phyloP scores from a whole-genome alignment of 1,140 invertebrate genomes.

The Zaprionus africanus region DNA sequence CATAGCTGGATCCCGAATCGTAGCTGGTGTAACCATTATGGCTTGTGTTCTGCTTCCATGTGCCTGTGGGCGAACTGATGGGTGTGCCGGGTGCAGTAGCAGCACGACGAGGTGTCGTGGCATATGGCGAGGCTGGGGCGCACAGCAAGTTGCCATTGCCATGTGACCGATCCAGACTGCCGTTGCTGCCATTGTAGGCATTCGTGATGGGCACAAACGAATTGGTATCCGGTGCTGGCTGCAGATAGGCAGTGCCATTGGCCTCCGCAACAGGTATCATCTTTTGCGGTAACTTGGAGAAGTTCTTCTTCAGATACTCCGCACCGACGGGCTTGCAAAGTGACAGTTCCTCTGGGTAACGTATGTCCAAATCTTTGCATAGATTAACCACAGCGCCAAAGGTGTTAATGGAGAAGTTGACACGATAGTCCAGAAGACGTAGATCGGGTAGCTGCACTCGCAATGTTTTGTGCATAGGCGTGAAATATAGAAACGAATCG shows the following conservation, averaged over 20 bases:
- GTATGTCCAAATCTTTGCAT: slow-evolving; percentile 97
- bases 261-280: slow-evolving; percentile 86
- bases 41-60: slow-evolving; percentile 68
- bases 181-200: slow-evolving; percentile 88
- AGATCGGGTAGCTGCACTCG: slow-evolving; percentile 97
- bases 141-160: slow-evolving; percentile 85
- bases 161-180: slow-evolving; percentile 88
- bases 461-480: slow-evolving; percentile 98
- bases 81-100: slow-evolving; percentile 88
- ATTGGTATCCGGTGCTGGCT: slow-evolving; percentile 91
- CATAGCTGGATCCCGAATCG: slow-evolving; percentile 85
- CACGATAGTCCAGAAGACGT: slow-evolving; percentile 95
- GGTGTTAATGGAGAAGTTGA: slow-evolving; percentile 98
- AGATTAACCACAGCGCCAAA: slow-evolving; percentile 97
- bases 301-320: slow-evolving; percentile 95
- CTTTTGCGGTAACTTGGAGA: slow-evolving; percentile 89
- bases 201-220: slow-evolving; percentile 91
- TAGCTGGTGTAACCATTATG: slow-evolving; percentile 73
- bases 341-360: slow-evolving; percentile 98
- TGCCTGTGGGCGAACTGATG: slow-evolving; percentile 88
- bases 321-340: slow-evolving; percentile 95
- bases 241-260: slow-evolving; percentile 70
- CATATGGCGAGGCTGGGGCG: slow-evolving; percentile 65
- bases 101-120: slow-evolving; percentile 87
- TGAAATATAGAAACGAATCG: slow-evolving; percentile 97